These are phyloP conservation scores for Polyergus mexicanus DNA, from an alignment of 1,140 invertebrate genomes.

Conservation along the genomic window DNA sequence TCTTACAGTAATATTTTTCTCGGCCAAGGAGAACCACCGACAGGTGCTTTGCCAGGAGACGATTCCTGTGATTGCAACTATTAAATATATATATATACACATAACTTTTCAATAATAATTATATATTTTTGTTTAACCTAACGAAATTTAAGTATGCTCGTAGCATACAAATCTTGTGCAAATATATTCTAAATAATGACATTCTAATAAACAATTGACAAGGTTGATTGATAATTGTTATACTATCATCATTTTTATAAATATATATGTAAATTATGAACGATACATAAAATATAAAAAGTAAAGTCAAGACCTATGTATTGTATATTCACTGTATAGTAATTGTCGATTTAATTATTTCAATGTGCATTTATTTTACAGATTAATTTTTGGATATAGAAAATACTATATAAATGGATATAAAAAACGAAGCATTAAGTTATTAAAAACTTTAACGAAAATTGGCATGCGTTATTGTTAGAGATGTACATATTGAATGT, in stretches of 20 bases:
- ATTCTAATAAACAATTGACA: constrained; percentile 13
- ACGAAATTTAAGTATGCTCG: constrained; percentile 14
- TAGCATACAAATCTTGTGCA: background rate
- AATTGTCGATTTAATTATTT: background rate
- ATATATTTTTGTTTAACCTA: constrained; percentile 25
- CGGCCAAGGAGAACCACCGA: constrained; percentile 66
- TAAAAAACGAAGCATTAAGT: background rate
- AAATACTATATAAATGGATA: constrained; percentile 16
- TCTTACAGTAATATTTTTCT: constrained; percentile 85
- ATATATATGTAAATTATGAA: background rate
- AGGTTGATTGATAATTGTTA: constrained; percentile 15
- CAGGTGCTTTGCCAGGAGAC: constrained; percentile 67
- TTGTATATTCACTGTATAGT: background rate
- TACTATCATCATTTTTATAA: background rate
- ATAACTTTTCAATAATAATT: background rate
- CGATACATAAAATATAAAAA: constrained; percentile 15
- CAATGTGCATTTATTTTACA: constrained; percentile 13
- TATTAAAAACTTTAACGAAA: constrained; percentile 32
- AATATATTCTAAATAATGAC: constrained; percentile 24
- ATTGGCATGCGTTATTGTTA: constrained; percentile 5
- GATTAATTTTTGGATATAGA: constrained; percentile 26
- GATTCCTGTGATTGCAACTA: constrained; percentile 82
- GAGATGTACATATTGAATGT: constrained; percentile 33
- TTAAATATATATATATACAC: constrained; percentile 63
- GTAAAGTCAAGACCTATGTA: background rate